Conservation (phyloP, 2,888 invertebrate species). For the Aspidapion aeneum region DNA sequence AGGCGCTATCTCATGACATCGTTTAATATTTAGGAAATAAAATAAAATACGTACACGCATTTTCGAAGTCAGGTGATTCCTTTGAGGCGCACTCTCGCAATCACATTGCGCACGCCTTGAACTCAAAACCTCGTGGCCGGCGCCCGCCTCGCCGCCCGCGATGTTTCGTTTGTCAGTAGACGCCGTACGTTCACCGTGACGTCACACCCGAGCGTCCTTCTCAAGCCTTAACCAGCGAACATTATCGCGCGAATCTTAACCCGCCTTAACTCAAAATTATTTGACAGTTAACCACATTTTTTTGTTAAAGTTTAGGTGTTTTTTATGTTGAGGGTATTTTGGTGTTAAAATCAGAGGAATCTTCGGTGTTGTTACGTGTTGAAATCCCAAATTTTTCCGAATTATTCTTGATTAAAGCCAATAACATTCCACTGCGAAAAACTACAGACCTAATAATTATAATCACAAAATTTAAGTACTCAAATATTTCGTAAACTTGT, state of each 20-base stretch:
- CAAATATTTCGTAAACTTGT: too few relatives aligned
- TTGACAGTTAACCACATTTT: not conserved
- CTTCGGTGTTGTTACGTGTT: not conserved
- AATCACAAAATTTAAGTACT: too few relatives aligned
- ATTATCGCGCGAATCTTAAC: not conserved
- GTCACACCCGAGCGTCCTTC: not conserved
- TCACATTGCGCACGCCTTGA: too few relatives aligned
- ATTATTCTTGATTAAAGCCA: too few relatives aligned
- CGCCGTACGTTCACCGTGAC: constrained; percentile 38
- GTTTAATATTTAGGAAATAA: too few relatives aligned
- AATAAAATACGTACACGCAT: too few relatives aligned
- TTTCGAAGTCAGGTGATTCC: constrained; percentile 34
- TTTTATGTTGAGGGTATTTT: not conserved
- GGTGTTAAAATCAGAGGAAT: too few relatives aligned
- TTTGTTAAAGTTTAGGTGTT: constrained; percentile 1
- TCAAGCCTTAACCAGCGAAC: not conserved
- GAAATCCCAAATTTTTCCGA: too few relatives aligned
- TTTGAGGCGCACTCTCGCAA: constrained; percentile 4
- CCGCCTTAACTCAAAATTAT: not conserved
- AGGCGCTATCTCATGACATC: too few relatives aligned
- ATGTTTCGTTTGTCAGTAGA: constrained; percentile 47
- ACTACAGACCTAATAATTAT: too few relatives aligned
- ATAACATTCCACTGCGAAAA: too few relatives aligned
- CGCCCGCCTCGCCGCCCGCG: constrained; percentile 42
- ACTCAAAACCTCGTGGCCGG: constrained; percentile 30